Conservation (phyloP, 2,888 invertebrate genomes). For the Amiota communis region DNA sequence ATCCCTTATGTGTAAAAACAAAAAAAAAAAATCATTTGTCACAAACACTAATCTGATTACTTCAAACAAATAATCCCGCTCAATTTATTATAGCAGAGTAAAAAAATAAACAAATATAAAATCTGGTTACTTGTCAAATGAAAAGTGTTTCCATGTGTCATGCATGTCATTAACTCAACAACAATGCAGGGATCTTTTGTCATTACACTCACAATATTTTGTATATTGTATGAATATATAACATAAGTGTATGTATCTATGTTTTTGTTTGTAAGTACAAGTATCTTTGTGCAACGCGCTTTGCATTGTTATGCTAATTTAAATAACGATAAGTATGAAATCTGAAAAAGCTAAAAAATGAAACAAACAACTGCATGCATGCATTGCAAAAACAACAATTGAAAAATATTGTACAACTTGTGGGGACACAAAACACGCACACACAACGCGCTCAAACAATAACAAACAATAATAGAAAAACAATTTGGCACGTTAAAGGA, state of each 20-base stretch:
- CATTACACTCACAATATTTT: too few relatives aligned
- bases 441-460: slow-evolving; percentile 42
- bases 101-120: too few relatives aligned
- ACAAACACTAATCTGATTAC: too few relatives aligned
- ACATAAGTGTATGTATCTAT: slow-evolving; percentile 24
- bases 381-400: too few relatives aligned
- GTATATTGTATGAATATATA: too few relatives aligned
- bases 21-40: too few relatives aligned
- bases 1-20: too few relatives aligned
- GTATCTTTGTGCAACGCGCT: slow-evolving; percentile 35
- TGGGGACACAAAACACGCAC: too few relatives aligned
- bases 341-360: slow-evolving; percentile 46
- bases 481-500: slow-evolving; percentile 62
- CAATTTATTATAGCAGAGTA: too few relatives aligned
- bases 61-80: too few relatives aligned
- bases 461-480: slow-evolving; percentile 61
- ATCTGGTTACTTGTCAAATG: background rate
- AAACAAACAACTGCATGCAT: slow-evolving; percentile 35
- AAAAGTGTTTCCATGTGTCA: slow-evolving; percentile 1
- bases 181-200: background rate
- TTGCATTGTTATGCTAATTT: slow-evolving; percentile 63
- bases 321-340: slow-evolving; percentile 65
- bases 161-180: background rate
- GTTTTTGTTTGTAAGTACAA: slow-evolving; percentile 18
- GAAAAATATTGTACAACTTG: too few relatives aligned